Evolutionary conservation across 2,888 invertebrate genomes (phyloP), one percentile per base, ranked within the genome.

Genomic region (Drosophila borborema): DNA sequence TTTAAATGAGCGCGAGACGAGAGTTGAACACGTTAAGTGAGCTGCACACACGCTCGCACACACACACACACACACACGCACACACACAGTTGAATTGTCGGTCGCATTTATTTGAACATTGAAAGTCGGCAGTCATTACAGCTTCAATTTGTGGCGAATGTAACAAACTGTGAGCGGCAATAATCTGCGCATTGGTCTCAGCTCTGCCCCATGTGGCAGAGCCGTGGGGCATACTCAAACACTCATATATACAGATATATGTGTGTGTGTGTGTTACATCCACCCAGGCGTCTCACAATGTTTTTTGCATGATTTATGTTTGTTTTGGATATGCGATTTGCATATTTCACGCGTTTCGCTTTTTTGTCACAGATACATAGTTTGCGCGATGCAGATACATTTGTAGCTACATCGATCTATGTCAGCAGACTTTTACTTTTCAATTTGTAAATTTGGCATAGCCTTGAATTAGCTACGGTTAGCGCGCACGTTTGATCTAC

Each of bases 41-140:
- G 73, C 70, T 60, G 48, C 45, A 81, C 49, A 54, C 61, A 65
- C 54, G 8, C 34, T 45, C 59, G 48, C 14, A 64, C 41, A 36
- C 58, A 49, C 38, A 81, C 49, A 45, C 59, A 61, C 53, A 51
- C 10, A 51, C 36, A 16, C 18, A 31, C 55, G 40, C 12, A 66
- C 34, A 49, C 2, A 58, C 9, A 58, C 31, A 54, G 55, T 54
- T 56, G 65, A 62, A 64, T 70, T 55, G 82, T 76, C 84, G 86
- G 84, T 74, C 84, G 84, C 81, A 86, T 85, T 85, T 86, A 85
- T 86, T 86, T 86, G 86, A 84, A 82, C 85, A 86, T 81, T 86
- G 86, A 86, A 86, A 86, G 86, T 86, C 81, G 77, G 80, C 85
- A 82, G 86, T 86, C 85, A 86, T 86, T 86, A 86, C 81, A 77